Conservation (phyloP, 2,797 vertebrate species). For the Florisuga fusca region DNA sequence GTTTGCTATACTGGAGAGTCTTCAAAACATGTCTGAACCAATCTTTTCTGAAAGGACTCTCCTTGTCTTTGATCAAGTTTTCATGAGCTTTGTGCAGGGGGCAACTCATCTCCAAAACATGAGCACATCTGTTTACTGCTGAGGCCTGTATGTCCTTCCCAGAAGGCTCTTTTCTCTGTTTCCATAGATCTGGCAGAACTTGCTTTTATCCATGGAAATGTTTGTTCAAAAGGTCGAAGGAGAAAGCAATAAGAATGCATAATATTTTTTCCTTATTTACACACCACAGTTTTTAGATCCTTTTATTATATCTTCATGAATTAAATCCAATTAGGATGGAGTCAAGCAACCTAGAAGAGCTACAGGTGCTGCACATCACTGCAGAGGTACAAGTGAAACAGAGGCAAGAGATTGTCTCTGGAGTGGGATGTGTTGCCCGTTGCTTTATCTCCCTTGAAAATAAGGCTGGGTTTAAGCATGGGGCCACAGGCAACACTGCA, state of each 20-base stretch:
- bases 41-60: neutral
- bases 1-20: neutral
- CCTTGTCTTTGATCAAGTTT: neutral
- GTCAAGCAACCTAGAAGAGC: neutral
- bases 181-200: neutral
- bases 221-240: neutral
- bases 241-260: neutral
- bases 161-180: neutral
- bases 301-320: neutral
- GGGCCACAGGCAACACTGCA: neutral
- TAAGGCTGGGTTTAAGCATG: neutral
- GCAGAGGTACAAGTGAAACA: neutral
- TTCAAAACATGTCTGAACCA: neutral
- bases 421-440: neutral
- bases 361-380: fast-evolving
- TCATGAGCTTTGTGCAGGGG: constrained; percentile 5
- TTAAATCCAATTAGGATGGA: neutral
- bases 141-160: neutral
- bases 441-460: neutral
- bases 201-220: neutral
- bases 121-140: neutral
- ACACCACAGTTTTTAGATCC: neutral
- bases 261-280: neutral
- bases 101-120: constrained; percentile 8
- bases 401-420: neutral